Conservation (phyloP, 2,113 vertebrate genomes). For the Siniperca chuatsi region DNA sequence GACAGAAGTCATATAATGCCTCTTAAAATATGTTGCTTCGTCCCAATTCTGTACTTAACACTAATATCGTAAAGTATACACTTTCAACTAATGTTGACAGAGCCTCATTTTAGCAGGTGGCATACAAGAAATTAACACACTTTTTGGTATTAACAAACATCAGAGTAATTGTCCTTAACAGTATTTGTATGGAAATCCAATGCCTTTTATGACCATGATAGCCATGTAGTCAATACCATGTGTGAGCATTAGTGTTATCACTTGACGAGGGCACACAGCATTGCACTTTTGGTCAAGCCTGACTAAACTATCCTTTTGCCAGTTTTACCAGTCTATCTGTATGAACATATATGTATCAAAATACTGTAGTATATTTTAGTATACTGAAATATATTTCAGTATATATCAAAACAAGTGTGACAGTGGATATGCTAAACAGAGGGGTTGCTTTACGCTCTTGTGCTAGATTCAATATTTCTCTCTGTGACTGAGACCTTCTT, state of each 20-base stretch:
- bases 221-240: neutral
- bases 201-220: neutral
- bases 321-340: conserved; percentile 5
- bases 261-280: neutral
- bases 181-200: neutral
- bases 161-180: neutral
- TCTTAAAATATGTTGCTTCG: neutral
- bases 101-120: neutral
- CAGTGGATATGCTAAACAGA: neutral
- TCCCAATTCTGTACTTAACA: neutral
- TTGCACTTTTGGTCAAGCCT: conserved; percentile 3
- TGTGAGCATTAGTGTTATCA: neutral
- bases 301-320: neutral
- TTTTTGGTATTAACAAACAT: neutral
- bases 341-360: neutral
- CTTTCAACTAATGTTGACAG: neutral
- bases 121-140: neutral
- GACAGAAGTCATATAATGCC: neutral
- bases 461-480: conserved; percentile 69
- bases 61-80: neutral
- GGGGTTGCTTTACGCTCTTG: conserved; percentile 44
- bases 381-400: neutral
- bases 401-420: conserved; percentile 4
- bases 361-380: conserved; percentile 2
- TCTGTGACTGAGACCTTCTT: conserved; percentile 78